These are phyloP conservation scores for Oryctes rhinoceros DNA, from an alignment of 1,140 invertebrate genomes.

Conservation along the genomic window DNA sequence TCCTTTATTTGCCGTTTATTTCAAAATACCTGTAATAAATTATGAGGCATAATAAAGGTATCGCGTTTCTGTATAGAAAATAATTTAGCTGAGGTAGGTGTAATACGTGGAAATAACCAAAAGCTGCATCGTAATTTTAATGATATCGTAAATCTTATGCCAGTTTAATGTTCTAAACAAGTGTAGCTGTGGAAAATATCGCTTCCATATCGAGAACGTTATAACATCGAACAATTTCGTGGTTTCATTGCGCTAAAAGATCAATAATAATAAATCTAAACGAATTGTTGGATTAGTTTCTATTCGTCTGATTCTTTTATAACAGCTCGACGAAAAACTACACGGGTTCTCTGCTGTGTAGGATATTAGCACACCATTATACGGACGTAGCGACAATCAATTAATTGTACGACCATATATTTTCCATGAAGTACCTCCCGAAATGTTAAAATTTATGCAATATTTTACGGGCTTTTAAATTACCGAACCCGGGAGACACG, in stretches of 20 bases:
- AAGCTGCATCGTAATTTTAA: conserved; percentile 30
- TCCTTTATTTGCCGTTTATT: neutral
- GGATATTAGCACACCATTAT: neutral
- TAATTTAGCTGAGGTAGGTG: conserved; percentile 13
- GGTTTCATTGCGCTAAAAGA: neutral
- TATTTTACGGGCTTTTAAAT: conserved; percentile 11
- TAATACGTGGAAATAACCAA: conserved; percentile 24
- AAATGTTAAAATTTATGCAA: conserved; percentile 20
- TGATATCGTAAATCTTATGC: conserved; percentile 25
- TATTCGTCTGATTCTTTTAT: neutral
- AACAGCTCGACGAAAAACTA: neutral
- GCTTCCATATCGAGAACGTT: neutral
- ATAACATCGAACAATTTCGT: neutral
- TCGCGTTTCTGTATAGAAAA: conserved; percentile 3
- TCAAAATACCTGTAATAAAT: neutral
- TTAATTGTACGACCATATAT: conserved; percentile 5
- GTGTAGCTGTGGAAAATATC: neutral
- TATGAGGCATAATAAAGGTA: neutral
- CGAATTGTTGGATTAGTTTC: neutral
- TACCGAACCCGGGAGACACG: conserved; percentile 4
- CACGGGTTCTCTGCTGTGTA: neutral
- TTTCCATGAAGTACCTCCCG: neutral
- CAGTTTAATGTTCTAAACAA: conserved; percentile 11
- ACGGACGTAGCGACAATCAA: neutral
- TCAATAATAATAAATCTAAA: neutral